These are phyloP conservation scores for Cassiopea andromeda DNA, from an alignment of 30 jellyfish, hydroid and myxozoan genomes.

Conservation along the genomic window DNA sequence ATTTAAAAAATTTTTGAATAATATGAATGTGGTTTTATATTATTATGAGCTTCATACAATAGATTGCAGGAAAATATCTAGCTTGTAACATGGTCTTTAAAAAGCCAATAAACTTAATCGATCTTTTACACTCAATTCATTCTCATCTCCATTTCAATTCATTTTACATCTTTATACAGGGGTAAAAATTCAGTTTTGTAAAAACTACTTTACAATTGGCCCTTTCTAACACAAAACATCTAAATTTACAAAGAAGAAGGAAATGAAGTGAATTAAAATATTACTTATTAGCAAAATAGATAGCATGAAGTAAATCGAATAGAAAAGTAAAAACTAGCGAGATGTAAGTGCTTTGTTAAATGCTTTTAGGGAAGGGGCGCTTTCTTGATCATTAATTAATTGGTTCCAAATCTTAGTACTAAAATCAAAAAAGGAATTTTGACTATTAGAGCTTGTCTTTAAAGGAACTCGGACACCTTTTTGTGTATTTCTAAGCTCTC, in stretches of 20 bases:
- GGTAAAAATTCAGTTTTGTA: not conserved
- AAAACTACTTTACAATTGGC: not conserved
- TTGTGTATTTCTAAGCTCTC: not conserved
- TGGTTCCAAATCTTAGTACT: not conserved
- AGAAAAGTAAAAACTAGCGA: not conserved
- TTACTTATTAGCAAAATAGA: not conserved
- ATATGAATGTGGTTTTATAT: too few species aligned
- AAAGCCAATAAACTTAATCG: too few species aligned
- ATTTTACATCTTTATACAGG: not conserved
- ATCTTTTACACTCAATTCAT: too few species aligned
- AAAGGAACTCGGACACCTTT: not conserved
- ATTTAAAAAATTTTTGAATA: too few species aligned
- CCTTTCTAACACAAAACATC: not conserved
- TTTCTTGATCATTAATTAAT: not conserved
- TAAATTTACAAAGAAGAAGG: not conserved
- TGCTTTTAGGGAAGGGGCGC: not conserved
- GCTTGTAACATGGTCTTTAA: too few species aligned
- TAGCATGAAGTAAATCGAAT: not conserved
- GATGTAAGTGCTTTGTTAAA: not conserved
- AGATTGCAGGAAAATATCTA: too few species aligned
- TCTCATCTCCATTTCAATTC: too few species aligned
- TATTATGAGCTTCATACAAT: too few species aligned
- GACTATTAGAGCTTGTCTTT: not conserved
- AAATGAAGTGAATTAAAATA: not conserved
- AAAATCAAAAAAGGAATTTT: not conserved